Evolutionary conservation across 2,797 vertebrate genomes (phyloP).

Genomic region (Microtus californicus): DNA sequence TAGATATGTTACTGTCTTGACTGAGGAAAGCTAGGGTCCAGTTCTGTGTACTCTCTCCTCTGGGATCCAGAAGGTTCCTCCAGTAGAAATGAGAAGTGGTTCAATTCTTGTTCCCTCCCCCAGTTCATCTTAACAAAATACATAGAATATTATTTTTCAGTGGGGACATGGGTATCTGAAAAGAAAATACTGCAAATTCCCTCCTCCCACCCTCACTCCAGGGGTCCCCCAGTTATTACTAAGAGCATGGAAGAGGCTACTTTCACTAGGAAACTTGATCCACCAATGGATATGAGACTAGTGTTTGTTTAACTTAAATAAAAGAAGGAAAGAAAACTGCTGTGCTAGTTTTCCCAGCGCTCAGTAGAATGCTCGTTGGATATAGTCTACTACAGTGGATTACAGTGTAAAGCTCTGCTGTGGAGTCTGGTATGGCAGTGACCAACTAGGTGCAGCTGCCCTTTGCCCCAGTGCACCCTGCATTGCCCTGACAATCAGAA

Average conservation of each 20-base stretch:
- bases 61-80: neutral
- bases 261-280: conserved; percentile 52
- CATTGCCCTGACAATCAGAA: neutral
- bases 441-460: neutral
- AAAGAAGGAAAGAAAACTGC: conserved; percentile 11
- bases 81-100: neutral
- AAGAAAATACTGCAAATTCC: neutral
- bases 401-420: neutral
- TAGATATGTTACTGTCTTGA: neutral
- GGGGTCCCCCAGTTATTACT: neutral
- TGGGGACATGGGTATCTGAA: conserved; percentile 21
- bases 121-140: conserved; percentile 31
- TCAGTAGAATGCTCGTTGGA: conserved; percentile 27
- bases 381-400: neutral
- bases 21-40: neutral
- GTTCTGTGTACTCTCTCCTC: neutral
- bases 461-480: neutral
- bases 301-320: conserved; percentile 58
- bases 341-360: neutral
- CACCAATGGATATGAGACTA: conserved; percentile 9
- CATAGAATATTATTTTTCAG: neutral
- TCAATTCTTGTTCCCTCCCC: neutral
- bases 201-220: neutral
- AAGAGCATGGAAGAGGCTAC: neutral
- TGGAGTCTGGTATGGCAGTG: conserved; percentile 41